These are phyloP conservation scores for Prorops nasuta DNA, from an alignment of 1,140 invertebrate genomes.

Conservation along the genomic window DNA sequence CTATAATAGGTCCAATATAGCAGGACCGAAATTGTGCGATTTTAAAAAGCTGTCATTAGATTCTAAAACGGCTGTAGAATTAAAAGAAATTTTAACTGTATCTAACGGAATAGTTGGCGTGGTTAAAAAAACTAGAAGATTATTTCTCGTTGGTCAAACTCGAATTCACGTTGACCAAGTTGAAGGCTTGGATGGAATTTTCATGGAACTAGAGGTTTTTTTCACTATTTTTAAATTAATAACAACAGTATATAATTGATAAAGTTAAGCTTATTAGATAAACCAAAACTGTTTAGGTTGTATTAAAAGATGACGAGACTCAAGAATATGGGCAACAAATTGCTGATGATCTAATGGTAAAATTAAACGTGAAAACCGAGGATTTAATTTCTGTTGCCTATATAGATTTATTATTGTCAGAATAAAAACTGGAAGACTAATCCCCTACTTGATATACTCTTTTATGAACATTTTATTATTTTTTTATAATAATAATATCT, in stretches of 20 bases:
- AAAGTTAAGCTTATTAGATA: no score
- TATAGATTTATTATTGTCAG: conserved; percentile 68
- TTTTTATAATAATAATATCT: no score
- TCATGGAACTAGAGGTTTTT: conserved; percentile 85
- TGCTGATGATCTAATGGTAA: conserved; percentile 66
- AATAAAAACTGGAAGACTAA: no score
- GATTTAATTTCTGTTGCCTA: conserved; percentile 76
- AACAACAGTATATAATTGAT: not conserved
- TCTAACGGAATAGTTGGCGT: conserved; percentile 66
- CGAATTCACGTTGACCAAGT: conserved; percentile 88
- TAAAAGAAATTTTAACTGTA: conserved; percentile 55
- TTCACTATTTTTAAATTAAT: not conserved
- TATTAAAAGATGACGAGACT: conserved; percentile 66
- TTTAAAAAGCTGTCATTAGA: conserved; percentile 63
- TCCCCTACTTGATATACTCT: no score
- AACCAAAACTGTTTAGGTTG: conserved; percentile 56
- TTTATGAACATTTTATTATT: no score
- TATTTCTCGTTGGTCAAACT: conserved; percentile 82
- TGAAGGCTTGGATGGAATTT: conserved; percentile 74
- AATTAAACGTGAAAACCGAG: conserved; percentile 63
- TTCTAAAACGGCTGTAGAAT: conserved; percentile 35
- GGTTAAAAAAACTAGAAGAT: conserved; percentile 70
- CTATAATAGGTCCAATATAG: conserved; percentile 70
- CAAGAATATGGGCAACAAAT: conserved; percentile 70
- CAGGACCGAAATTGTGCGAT: conserved; percentile 69